Base-by-base conservation (phyloP, 2,888 invertebrate species). In the Campoletis raptor region DNA sequence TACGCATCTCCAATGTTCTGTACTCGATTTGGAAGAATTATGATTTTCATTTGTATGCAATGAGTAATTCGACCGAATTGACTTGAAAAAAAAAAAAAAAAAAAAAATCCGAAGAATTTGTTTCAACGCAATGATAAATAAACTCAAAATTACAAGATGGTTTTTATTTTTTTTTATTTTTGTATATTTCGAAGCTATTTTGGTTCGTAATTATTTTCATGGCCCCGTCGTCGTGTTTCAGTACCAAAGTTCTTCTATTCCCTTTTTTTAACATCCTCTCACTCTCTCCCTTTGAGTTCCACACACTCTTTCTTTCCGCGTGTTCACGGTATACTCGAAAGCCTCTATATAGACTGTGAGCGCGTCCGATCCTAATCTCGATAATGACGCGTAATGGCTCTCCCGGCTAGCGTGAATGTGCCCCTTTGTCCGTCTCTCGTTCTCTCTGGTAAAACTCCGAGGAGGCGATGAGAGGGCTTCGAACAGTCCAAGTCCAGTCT, bases 371-470 rank as follows among this genome's bases (percentile, higher is more conserved):
- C 93, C 92, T 94, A 94, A 94, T 94, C 94, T 94, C 92, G 93
- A 94, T 94, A 94, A 94, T 94, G 94, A 94, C 93, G 94, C 94
- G 94, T 94, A 94, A 94, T 94, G 93, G 92, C 92, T 92, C 82
- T 82, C 77, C 82, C 61, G 37, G 92, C 91, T 91, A 92, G 93
- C 94, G 93, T 94, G 94, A 94, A 94, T 94, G 93, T 93, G 90
- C 91, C 91, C 92, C 94, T 94, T 94, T 93, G 93, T 94, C 92
- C 92, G 90, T 89, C 86, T 90, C 85, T 87, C 82, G 69, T 84
- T 85, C 86, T 85, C 79, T 79, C 82, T 80, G 78, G 80, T 82
- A 80, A 85, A 72, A 88, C 87, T 87, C 83, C 81, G 84, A 85
- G 80, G 77, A 54, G 81, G 67, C 82, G 81, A 82, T 57, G 77